Evolutionary conservation across 2,797 vertebrate genomes (phyloP).

Genomic region (Crenichthys baileyi): DNA sequence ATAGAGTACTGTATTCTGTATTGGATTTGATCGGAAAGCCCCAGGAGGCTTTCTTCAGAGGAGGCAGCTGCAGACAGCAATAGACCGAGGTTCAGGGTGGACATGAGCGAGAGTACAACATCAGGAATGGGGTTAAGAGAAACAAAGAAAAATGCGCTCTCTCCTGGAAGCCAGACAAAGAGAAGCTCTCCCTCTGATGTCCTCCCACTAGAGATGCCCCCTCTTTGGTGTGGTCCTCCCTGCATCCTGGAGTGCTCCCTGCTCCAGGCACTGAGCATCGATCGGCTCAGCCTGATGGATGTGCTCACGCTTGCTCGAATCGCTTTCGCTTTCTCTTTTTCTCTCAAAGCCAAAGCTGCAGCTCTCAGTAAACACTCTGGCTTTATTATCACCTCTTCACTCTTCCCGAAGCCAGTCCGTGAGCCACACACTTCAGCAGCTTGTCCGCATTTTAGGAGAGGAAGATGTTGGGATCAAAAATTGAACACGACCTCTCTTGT

Average conservation of each 20-base stretch:
- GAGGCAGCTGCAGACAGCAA: conserved; percentile 60
- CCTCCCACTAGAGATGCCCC: conserved; percentile 83
- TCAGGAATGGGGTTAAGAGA: conserved; percentile 80
- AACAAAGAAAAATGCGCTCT: conserved; percentile 76
- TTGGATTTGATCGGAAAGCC: conserved; percentile 61
- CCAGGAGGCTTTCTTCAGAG: conserved; percentile 66
- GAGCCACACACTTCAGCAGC: conserved; percentile 59
- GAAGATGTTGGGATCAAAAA: conserved; percentile 69
- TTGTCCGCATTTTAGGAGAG: conserved; percentile 62
- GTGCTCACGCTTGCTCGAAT: conserved; percentile 44
- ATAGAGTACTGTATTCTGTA: conserved; percentile 52
- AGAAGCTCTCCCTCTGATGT: conserved; percentile 79
- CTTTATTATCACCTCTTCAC: conserved; percentile 77
- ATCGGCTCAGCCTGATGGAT: conserved; percentile 81
- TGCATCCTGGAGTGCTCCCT: conserved; percentile 74
- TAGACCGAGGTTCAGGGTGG: conserved; percentile 66
- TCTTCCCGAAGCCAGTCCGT: conserved; percentile 62
- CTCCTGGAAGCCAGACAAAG: conserved; percentile 82
- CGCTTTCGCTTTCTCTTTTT: conserved; percentile 26
- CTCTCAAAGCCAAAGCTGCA: conserved; percentile 61
- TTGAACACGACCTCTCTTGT: conserved; percentile 59
- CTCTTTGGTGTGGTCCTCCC: conserved; percentile 81
- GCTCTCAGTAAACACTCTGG: conserved; percentile 73
- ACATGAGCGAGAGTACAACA: conserved; percentile 70
- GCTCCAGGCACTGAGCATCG: conserved; percentile 81